A percentile compares a stretch with the other conserved stretches of the same genome.
These are phyloP conservation scores for Eudyptes chrysolophus DNA, from an alignment of 2,113 vertebrate species.

Conservation along the genomic window DNA sequence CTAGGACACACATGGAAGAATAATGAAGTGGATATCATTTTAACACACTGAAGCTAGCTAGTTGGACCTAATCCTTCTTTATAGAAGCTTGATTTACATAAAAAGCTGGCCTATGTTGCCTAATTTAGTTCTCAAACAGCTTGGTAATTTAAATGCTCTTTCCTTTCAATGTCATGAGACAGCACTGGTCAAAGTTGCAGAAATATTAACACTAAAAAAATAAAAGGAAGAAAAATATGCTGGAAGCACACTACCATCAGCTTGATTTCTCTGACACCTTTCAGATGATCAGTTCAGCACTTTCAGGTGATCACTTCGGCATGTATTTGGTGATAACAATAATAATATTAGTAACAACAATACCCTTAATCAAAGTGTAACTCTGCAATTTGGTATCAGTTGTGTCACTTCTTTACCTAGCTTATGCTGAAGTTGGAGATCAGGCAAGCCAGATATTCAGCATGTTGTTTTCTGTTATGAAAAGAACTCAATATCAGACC, in stretches of 20 bases:
- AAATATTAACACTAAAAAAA: not conserved
- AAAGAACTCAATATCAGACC: not conserved
- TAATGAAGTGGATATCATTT: constrained; percentile 66
- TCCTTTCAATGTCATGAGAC: not conserved
- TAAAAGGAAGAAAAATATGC: not conserved
- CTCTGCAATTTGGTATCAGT: not conserved
- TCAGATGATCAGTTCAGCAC: not conserved
- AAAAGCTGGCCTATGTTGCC: constrained; percentile 48
- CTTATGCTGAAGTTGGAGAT: not conserved
- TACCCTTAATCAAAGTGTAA: not conserved
- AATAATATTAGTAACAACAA: not conserved
- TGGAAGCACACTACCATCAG: not conserved
- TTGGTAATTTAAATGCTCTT: not conserved
- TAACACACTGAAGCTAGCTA: constrained; percentile 66
- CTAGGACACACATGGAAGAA: constrained; percentile 42
- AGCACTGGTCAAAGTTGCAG: not conserved
- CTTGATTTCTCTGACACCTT: not conserved
- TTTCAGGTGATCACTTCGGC: not conserved
- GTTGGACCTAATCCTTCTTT: constrained; percentile 67
- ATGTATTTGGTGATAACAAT: not conserved
- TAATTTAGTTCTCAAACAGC: constrained; percentile 59
- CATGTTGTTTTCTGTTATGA: constrained; percentile 34
- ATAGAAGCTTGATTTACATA: constrained; percentile 65
- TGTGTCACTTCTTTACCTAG: not conserved
- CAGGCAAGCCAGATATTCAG: constrained; percentile 16